A percentile compares a stretch with the other conserved stretches of the same genome.
Evolutionary conservation across 2,888 invertebrate species (phyloP).

Genomic region (Eristalinus sepulchralis): DNA sequence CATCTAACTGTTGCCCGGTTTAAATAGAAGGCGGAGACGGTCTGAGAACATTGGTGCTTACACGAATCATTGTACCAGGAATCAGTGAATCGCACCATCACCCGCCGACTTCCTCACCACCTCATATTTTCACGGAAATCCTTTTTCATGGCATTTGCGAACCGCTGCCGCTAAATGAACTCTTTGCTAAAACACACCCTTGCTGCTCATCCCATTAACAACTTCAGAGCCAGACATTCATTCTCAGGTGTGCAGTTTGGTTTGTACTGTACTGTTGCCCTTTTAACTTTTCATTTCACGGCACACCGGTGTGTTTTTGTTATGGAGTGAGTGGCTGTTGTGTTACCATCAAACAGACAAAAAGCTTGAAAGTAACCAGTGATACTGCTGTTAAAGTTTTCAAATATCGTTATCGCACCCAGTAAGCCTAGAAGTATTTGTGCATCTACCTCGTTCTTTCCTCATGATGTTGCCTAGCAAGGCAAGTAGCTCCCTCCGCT

Average conservation of each 20-base stretch:
- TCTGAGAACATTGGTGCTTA: neutral
- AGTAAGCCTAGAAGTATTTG: neutral
- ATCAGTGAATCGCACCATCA: conserved; percentile 7
- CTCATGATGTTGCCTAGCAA: neutral
- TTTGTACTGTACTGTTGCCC: neutral
- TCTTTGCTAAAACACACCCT: neutral
- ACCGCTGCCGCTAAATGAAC: neutral
- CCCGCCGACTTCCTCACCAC: neutral
- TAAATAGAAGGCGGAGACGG: neutral
- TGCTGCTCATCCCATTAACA: neutral
- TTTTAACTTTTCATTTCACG: conserved; percentile 8
- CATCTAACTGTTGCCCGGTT: neutral
- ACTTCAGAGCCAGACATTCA: conserved; percentile 4
- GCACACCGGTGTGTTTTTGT: neutral
- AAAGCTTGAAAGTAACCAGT: neutral
- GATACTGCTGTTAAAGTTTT: neutral
- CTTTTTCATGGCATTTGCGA: neutral
- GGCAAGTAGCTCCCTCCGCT: neutral
- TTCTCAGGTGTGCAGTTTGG: conserved; percentile 12
- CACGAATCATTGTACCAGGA: conserved; percentile 8
- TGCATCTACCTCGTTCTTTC: neutral
- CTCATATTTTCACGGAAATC: conserved; percentile 1
- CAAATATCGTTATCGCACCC: neutral
- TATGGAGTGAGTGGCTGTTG: neutral
- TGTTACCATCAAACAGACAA: neutral